A percentile compares a stretch with the other conserved stretches of the same genome.
These are phyloP conservation scores for Salarias fasciatus DNA, from an alignment of 2,797 vertebrate species.

Conservation along the genomic window DNA sequence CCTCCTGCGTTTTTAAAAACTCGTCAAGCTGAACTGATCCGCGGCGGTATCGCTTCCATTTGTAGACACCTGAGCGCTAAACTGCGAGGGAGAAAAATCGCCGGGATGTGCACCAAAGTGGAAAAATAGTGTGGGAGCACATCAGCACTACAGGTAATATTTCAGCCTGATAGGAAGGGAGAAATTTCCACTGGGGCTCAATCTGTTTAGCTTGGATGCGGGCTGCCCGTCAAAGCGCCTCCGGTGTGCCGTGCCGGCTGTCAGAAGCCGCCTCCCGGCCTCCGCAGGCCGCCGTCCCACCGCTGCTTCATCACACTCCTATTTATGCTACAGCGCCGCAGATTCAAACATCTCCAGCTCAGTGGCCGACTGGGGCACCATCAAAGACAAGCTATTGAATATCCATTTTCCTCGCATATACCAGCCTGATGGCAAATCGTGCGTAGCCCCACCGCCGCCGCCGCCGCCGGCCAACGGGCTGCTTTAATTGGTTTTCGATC, in stretches of 20 bases:
- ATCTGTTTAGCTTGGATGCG: constrained; percentile 44
- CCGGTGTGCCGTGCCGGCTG: constrained; percentile 34
- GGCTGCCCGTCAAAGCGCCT: constrained; percentile 36
- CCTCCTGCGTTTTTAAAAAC: background rate
- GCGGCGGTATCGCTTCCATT: constrained; percentile 4
- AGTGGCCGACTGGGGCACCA: background rate
- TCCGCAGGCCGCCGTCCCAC: constrained; percentile 21
- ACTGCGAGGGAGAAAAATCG: background rate
- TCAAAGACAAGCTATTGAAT: constrained; percentile 44
- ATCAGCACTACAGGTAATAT: constrained; percentile 23
- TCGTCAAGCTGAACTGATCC: constrained; percentile 6
- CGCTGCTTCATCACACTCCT: constrained; percentile 2
- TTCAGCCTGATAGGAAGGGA: constrained; percentile 28
- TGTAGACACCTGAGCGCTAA: constrained; percentile 6
- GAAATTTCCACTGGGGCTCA: constrained; percentile 28
- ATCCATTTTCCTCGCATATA: constrained; percentile 53
- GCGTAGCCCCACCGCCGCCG: constrained; percentile 4
- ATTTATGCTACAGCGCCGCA: constrained; percentile 3
- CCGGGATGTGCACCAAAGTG: constrained; percentile 13
- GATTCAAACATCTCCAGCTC: constrained; percentile 3
- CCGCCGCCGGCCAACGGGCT: constrained; percentile 32
- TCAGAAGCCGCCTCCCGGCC: constrained; percentile 26
- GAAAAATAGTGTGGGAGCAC: constrained; percentile 14
- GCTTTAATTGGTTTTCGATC: constrained; percentile 75
- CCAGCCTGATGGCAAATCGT: constrained; percentile 35